Conservation (phyloP, 2,113 vertebrate genomes). For the Oryzias javanicus region DNA sequence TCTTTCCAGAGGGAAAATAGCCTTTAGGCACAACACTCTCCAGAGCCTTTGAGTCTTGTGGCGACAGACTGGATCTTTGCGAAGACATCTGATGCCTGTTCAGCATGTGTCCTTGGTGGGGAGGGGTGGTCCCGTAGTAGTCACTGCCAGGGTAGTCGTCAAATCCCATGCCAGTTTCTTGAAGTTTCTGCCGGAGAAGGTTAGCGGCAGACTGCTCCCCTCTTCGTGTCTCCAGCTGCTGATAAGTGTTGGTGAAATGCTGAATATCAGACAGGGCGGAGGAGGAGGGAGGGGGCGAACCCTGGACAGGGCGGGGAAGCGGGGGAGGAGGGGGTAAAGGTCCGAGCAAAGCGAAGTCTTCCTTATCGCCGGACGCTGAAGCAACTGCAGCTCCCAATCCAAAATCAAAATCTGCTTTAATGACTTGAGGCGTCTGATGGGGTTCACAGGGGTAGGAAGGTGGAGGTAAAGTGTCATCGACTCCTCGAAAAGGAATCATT, state of each 20-base stretch:
- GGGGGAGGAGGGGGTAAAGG: slow-evolving; percentile 79
- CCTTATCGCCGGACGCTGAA: slow-evolving; percentile 71
- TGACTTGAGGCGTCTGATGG: slow-evolving; percentile 62
- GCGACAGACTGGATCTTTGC: slow-evolving; percentile 60
- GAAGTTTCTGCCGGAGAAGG: slow-evolving; percentile 78
- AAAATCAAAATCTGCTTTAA: slow-evolving; percentile 80
- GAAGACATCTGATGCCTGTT: slow-evolving; percentile 71
- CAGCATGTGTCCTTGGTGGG: slow-evolving; percentile 73
- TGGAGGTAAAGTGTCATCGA: slow-evolving; percentile 71
- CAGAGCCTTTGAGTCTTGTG: slow-evolving; percentile 66
- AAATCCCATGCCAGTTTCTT: slow-evolving; percentile 76
- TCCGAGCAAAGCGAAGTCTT: slow-evolving; percentile 76
- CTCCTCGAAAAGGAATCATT: slow-evolving; percentile 76
- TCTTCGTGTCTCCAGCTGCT: slow-evolving; percentile 78
- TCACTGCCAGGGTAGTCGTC: slow-evolving; percentile 77
- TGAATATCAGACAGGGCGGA: slow-evolving; percentile 81
- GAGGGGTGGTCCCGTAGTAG: slow-evolving; percentile 70
- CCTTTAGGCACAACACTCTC: slow-evolving; percentile 86
- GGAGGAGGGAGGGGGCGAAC: slow-evolving; percentile 78
- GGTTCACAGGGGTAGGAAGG: slow-evolving; percentile 70
- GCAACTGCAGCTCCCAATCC: slow-evolving; percentile 67
- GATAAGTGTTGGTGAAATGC: slow-evolving; percentile 80
- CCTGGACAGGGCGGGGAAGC: slow-evolving; percentile 75
- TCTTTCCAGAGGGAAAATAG: slow-evolving; percentile 98
- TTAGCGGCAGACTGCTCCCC: slow-evolving; percentile 79